phyloP scores from a whole-genome alignment of 2,888 invertebrate genomes.

The Quadroppia sp. region DNA sequence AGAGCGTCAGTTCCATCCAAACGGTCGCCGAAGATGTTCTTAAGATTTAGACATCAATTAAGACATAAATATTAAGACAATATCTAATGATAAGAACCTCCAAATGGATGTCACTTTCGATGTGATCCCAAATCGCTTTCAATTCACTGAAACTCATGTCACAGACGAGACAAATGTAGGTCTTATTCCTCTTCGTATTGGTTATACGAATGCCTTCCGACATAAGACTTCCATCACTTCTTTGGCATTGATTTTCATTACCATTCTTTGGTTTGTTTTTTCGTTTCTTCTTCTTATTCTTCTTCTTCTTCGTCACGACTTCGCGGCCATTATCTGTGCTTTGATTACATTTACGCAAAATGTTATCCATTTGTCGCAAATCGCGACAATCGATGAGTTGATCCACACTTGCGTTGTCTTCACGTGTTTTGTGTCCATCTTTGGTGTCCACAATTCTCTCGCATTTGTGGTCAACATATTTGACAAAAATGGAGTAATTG shows the following conservation, averaged over 20 bases:
- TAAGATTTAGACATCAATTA: neutral
- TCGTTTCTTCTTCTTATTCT: neutral
- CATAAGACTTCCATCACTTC: neutral
- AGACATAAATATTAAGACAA: neutral
- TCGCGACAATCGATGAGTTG: neutral
- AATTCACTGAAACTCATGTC: neutral
- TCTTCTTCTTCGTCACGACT: no score
- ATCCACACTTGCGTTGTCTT: neutral
- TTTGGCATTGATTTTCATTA: neutral
- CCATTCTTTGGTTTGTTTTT: neutral
- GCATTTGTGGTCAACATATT: no score
- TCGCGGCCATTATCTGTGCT: neutral
- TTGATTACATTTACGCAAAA: neutral
- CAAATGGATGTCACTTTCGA: neutral
- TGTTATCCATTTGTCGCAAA: neutral
- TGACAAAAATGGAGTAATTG: neutral
- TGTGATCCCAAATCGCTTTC: neutral
- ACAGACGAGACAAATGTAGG: neutral
- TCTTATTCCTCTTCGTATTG: neutral
- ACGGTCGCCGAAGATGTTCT: conserved; percentile 6
- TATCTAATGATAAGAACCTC: neutral
- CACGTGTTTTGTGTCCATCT: neutral
- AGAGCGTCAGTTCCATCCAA: conserved; percentile 19
- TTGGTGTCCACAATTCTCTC: neutral
- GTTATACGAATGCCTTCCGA: neutral